Evolutionary conservation across 2,797 vertebrate genomes (phyloP).

Genomic region (Sebastes kiyomatsui): DNA sequence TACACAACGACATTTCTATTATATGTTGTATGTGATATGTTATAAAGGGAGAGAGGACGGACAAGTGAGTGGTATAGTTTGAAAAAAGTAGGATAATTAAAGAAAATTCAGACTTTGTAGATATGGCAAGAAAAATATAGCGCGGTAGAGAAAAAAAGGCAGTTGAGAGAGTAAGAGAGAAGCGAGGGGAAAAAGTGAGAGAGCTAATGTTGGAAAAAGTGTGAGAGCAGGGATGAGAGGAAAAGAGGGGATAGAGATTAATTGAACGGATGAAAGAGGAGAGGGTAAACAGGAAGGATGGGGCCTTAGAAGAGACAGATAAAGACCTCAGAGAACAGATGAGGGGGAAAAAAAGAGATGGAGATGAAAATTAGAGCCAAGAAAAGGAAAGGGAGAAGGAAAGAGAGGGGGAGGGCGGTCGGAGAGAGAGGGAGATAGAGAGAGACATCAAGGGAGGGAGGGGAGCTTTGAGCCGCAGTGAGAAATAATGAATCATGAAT

Average conservation of each 20-base stretch:
- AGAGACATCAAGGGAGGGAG: constrained; percentile 31
- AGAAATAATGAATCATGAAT: constrained; percentile 83
- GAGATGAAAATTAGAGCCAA: constrained; percentile 61
- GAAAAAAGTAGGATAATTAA: constrained; percentile 36
- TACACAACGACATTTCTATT: no score
- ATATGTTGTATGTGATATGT: background rate
- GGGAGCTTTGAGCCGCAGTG: constrained; percentile 65
- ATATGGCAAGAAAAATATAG: constrained; percentile 13
- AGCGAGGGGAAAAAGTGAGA: constrained; percentile 1
- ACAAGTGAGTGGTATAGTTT: constrained; percentile 28
- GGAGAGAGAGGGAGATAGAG: constrained; percentile 9
- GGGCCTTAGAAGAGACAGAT: constrained; percentile 67
- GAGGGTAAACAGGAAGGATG: constrained; percentile 76
- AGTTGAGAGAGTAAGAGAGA: constrained; percentile 8
- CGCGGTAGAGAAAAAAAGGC: background rate
- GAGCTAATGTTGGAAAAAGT: constrained; percentile 39
- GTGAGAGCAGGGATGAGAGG: constrained; percentile 45
- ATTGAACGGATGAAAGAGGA: constrained; percentile 71
- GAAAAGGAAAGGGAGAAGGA: constrained; percentile 50
- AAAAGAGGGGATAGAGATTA: constrained; percentile 63
- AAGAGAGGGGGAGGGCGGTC: constrained; percentile 9
- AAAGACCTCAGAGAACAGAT: constrained; percentile 72
- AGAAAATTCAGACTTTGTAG: constrained; percentile 21
- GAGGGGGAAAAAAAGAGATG: constrained; percentile 18
- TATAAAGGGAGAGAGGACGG: constrained; percentile 23